These are phyloP conservation scores for Podarcis cretensis DNA, from an alignment of 2,113 vertebrate genomes.

Conservation along the genomic window DNA sequence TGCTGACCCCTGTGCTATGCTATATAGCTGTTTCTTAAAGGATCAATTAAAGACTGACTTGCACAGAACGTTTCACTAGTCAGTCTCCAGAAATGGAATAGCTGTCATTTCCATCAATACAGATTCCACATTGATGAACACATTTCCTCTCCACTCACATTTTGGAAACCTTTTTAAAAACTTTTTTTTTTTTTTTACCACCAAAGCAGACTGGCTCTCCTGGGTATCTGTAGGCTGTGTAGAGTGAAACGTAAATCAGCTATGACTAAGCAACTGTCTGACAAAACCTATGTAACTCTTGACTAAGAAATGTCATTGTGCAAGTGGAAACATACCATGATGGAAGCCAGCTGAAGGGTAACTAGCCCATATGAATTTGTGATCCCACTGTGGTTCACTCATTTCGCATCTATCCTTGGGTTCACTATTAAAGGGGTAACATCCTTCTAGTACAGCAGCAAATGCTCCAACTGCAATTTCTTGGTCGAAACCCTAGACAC, in stretches of 20 bases:
- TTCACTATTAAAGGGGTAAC: background rate
- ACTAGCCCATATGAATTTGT: background rate
- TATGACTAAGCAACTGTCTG: background rate
- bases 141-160: background rate
- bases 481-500: background rate
- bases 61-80: background rate
- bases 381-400: background rate
- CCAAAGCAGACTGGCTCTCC: background rate
- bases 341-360: background rate
- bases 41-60: background rate
- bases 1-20: too few relatives aligned
- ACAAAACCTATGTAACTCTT: background rate
- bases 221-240: background rate
- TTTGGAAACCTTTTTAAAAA: background rate
- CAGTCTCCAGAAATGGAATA: background rate
- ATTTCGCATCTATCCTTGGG: too few relatives aligned
- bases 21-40: too few relatives aligned
- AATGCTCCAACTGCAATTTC: background rate
- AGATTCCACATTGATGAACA: background rate
- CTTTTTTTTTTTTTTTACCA: background rate
- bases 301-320: background rate
- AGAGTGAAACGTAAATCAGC: background rate
- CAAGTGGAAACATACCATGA: background rate
- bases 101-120: background rate
- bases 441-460: background rate